Evolutionary conservation across 2,113 vertebrate genomes (phyloP), one percentile per base, ranked within the genome.

Genomic region (Vanacampus margaritifer): DNA sequence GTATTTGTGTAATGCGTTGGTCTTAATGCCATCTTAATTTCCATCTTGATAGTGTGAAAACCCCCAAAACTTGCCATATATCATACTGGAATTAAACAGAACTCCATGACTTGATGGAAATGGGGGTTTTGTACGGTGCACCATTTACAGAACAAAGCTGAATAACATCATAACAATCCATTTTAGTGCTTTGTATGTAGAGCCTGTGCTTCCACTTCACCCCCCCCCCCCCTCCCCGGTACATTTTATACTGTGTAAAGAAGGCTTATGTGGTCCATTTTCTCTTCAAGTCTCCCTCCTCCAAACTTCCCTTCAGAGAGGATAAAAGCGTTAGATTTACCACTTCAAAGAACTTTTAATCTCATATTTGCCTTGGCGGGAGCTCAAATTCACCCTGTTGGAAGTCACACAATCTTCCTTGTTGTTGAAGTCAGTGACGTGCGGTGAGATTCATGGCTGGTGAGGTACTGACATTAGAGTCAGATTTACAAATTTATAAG

Each of bases 291-390:
- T 23, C 26, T n/a, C 41, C 28, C 48, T 39, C 51, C 48, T 69
- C 59, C 57, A 28, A 45, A 68, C 48, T 65, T 64, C 69, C 64
- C 54, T 50, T 28, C 64, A 32, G 43, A 56, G 51, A 43, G 75
- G 65, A 75, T 79, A 1, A 79, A 73, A 66, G 65, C 23, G 0
- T 41, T 1, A 8, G 65, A 77, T 73, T 73, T 65, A 71, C 56
- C 19, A 71, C 74, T 78, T 85, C 74, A 83, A 79, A 82, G 73
- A 58, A 60, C n/a, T 71, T 72, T 74, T 71, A 32, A 79, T 75
- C 79, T 79, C 59, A 58, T 75, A 73, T 80, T 81, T 82, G 65
- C 46, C 41, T 76, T 72, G 69, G 28, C 70, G 19, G 57, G 39
- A 73, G 64, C 53, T 70, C 48, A 19, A 58, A 45, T 72, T 73